Evolutionary conservation across 2,888 invertebrate genomes (phyloP).

Genomic region (Mycalesis mineus): DNA sequence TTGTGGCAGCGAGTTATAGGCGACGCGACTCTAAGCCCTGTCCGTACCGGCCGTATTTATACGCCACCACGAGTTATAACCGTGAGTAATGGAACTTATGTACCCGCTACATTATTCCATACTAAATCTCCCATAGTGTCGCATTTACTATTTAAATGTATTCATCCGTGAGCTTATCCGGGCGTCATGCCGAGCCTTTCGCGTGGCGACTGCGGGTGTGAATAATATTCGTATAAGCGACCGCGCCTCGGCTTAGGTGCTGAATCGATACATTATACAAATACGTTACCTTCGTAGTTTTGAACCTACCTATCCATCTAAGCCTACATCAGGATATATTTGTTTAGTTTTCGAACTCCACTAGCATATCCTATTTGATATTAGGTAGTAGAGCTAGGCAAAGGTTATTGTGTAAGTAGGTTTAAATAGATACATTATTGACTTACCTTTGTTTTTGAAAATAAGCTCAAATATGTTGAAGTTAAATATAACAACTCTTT

Average conservation of each 20-base stretch:
- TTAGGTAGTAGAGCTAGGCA: too few species aligned
- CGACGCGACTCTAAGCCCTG: slow-evolving; percentile 62
- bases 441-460: too few species aligned
- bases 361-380: too few species aligned
- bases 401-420: too few species aligned
- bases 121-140: slow-evolving; percentile 71
- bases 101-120: slow-evolving; percentile 66
- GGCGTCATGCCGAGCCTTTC: slow-evolving; percentile 71
- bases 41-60: slow-evolving; percentile 67
- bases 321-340: not conserved
- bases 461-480: too few species aligned
- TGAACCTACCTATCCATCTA: not conserved
- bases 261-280: slow-evolving; percentile 12
- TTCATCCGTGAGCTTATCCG: slow-evolving; percentile 72
- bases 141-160: slow-evolving; percentile 78
- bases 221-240: slow-evolving; percentile 67
- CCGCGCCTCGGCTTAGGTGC: slow-evolving; percentile 16
- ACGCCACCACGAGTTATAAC: slow-evolving; percentile 65
- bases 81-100: slow-evolving; percentile 72
- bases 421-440: too few species aligned
- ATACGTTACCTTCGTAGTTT: not conserved
- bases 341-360: not conserved
- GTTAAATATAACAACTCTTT: too few species aligned
- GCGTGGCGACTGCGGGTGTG: slow-evolving; percentile 54
- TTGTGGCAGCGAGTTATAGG: slow-evolving; percentile 62